Percentiles rank a stretch among this genome's conserved stretches.
These are phyloP conservation scores for Geotrupes spiniger DNA, from an alignment of 2,888 invertebrate species.

Conservation along the genomic window DNA sequence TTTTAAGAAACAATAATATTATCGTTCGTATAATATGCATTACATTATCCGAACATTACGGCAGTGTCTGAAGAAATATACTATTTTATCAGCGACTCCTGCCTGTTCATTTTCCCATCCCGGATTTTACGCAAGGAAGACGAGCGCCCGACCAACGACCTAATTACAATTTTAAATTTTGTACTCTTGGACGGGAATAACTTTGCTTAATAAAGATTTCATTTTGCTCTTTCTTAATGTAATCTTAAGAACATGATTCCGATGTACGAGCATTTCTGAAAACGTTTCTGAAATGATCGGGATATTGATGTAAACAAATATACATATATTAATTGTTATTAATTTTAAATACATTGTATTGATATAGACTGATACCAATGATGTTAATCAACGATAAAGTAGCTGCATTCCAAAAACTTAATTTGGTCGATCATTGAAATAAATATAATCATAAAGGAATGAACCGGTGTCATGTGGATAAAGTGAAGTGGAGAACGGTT, in stretches of 20 bases:
- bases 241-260: constrained; percentile 2
- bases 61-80: constrained; percentile 40
- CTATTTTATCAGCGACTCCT: constrained; percentile 38
- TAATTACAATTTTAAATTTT: constrained; percentile 48
- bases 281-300: too few relatives aligned
- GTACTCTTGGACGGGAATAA: constrained; percentile 19
- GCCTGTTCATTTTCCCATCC: constrained; percentile 31
- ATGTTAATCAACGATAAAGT: too few relatives aligned
- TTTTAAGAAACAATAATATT: constrained; percentile 52
- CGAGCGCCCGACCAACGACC: constrained; percentile 34
- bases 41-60: constrained; percentile 45
- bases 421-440: too few relatives aligned
- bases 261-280: too few relatives aligned
- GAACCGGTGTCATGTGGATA: too few relatives aligned
- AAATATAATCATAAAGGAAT: too few relatives aligned
- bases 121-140: constrained; percentile 32
- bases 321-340: too few relatives aligned
- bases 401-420: too few relatives aligned
- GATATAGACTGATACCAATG: too few relatives aligned
- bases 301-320: too few relatives aligned
- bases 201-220: constrained; percentile 24
- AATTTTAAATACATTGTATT: too few relatives aligned
- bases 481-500: too few relatives aligned
- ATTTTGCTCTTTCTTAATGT: constrained; percentile 29
- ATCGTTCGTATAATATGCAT: constrained; percentile 50